Conservation (phyloP, 2,888 invertebrate genomes). For the Rhopalosiphum nymphaeae region DNA sequence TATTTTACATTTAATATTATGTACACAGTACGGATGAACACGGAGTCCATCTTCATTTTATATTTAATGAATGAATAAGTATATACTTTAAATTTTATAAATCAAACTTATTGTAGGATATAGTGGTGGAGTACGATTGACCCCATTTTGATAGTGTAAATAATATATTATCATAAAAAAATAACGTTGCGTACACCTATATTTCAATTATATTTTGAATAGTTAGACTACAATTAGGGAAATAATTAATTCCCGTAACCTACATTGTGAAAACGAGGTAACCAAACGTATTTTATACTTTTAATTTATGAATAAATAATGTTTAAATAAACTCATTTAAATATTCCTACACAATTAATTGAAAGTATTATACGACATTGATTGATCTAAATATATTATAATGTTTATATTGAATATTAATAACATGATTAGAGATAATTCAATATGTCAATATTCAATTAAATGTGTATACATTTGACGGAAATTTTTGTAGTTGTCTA, state of each 20-base stretch:
- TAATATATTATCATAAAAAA: not conserved
- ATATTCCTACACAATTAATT: not conserved
- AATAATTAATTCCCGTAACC: slow-evolving; percentile 18
- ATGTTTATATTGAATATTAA: not conserved
- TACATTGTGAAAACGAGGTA: not conserved
- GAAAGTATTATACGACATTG: not conserved
- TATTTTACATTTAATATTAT: not conserved
- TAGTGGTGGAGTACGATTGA: not conserved
- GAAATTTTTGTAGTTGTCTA: not conserved
- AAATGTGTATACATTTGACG: not conserved
- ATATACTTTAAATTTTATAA: too few species aligned
- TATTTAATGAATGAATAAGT: too few species aligned
- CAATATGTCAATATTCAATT: not conserved
- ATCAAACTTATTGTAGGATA: not conserved
- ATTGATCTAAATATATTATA: not conserved
- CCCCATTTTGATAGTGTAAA: not conserved
- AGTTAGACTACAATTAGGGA: not conserved
- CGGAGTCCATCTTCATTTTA: not conserved
- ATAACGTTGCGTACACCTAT: not conserved
- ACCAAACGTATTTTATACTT: slow-evolving; percentile 1
- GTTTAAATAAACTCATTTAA: not conserved
- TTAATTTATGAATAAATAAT: not conserved
- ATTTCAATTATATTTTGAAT: slow-evolving; percentile 7
- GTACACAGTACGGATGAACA: not conserved
- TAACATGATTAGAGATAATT: not conserved